These are phyloP conservation scores for Ptyas mucosa DNA, from an alignment of 2,113 vertebrate species.

Conservation along the genomic window DNA sequence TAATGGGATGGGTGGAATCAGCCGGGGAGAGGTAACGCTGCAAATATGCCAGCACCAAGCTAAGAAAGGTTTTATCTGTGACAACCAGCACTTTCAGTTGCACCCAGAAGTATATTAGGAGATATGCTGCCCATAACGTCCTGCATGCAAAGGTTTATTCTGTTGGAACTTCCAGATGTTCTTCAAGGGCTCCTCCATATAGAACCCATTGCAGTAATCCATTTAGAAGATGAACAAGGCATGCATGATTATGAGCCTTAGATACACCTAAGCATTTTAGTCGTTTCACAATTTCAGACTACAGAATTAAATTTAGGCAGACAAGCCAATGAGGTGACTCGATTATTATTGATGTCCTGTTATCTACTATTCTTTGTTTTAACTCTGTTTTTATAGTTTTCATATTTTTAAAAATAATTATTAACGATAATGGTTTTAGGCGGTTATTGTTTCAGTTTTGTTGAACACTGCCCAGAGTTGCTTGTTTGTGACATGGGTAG, in stretches of 20 bases:
- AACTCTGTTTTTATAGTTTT: neutral
- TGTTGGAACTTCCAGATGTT: neutral
- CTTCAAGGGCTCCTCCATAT: neutral
- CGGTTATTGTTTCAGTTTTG: neutral
- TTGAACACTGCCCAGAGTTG: neutral
- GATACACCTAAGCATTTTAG: neutral
- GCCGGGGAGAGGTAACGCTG: neutral
- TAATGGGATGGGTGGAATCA: neutral
- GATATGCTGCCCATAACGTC: neutral
- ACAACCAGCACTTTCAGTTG: neutral
- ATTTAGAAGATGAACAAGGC: neutral
- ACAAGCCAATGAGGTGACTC: neutral
- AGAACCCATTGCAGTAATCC: neutral
- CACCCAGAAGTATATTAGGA: neutral
- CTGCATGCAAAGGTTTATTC: neutral
- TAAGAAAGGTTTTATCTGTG: neutral
- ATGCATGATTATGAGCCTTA: neutral
- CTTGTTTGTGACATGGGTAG: neutral
- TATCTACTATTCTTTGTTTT: neutral
- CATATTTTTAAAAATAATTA: neutral
- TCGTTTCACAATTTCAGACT: neutral
- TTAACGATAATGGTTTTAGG: neutral
- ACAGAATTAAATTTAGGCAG: neutral
- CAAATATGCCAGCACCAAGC: neutral
- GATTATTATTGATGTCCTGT: neutral